phyloP scores from a whole-genome alignment of 2,888 invertebrate genomes.

The Allophyes oxyacanthae region DNA sequence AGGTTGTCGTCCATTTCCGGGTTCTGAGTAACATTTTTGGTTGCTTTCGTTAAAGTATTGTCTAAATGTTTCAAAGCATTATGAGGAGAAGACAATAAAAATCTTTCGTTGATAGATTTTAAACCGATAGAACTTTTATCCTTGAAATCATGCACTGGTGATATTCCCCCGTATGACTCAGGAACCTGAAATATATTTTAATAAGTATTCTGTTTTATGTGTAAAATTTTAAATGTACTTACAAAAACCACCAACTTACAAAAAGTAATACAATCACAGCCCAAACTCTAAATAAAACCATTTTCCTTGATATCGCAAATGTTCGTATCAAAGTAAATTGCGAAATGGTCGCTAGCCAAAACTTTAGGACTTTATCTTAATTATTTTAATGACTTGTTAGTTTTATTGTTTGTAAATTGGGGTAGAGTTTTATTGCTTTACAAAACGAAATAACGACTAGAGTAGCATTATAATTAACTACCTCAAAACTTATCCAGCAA shows the following conservation, averaged over 20 bases:
- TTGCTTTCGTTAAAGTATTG: constrained; percentile 73
- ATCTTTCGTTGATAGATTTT: constrained; percentile 64
- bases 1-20: constrained; percentile 81
- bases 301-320: constrained; percentile 19
- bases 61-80: constrained; percentile 79
- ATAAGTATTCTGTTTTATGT: neutral
- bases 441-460: neutral
- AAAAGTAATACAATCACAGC: constrained; percentile 42
- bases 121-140: constrained; percentile 64
- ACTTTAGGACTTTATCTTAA: constrained; percentile 18
- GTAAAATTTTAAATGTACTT: neutral
- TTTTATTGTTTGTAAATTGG: constrained; percentile 19
- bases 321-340: constrained; percentile 23
- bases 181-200: constrained; percentile 64
- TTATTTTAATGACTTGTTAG: constrained; percentile 36
- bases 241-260: constrained; percentile 37
- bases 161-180: constrained; percentile 72
- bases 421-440: constrained; percentile 25
- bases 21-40: constrained; percentile 83
- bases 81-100: constrained; percentile 73
- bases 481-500: constrained; percentile 72
- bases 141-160: constrained; percentile 80
- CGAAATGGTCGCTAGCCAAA: constrained; percentile 8
- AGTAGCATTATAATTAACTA: constrained; percentile 1
- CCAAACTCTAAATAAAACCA: constrained; percentile 39